Evolutionary conservation across 1,140 invertebrate species (phyloP), one percentile per base, ranked within the genome.

Genomic region (Steinernema khuongi): DNA sequence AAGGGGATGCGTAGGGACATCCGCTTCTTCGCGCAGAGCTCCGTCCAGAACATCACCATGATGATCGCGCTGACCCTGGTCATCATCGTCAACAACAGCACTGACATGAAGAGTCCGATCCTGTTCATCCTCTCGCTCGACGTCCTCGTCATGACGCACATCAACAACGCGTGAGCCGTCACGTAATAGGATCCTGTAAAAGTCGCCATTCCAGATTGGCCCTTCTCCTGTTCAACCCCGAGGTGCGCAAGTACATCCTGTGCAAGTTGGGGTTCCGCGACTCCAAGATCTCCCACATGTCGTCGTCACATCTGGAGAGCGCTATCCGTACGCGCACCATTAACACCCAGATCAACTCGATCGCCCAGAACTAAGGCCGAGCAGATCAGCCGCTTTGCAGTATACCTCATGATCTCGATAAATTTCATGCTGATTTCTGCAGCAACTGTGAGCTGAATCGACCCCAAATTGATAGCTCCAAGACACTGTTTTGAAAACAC

Each of bases 81-180:
- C 11, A 22, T 60, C 22, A 17, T 60, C 14, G 50, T 60, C 50
- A 60, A 60, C 22, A 60, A 60, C 50, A 60, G 50, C 50, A 60
- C 50, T 14, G 50, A 60, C 19, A 60, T 60, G 50, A 22, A 60
- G 4, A 60, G 22, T 22, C 50, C 11, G 50, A 7, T 60, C 19
- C 50, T 60, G 7, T 60, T 60, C 22, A 60, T 60, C 19, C 50
- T 60, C 50, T 7, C 50, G 4, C 22, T 60, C 11, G 50, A 60
- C 50, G 50, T 60, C 50, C 50, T 60, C 22, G 26, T 60, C 50
- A 17, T 60, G 50, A 60, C 50, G 11, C 50, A 60, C 50, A 60
- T 60, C 50, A 60, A 60, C 22, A 60, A 60, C 22, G 7, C 50
- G 50, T 60, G 26, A 60, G 7, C 26, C 50, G 19, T 2, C 22